Evolutionary conservation across 53 echinoderm and acorn worm genomes (phyloP), one percentile per base, ranked within the genome.

Genomic region (Actinopyga echinites): DNA sequence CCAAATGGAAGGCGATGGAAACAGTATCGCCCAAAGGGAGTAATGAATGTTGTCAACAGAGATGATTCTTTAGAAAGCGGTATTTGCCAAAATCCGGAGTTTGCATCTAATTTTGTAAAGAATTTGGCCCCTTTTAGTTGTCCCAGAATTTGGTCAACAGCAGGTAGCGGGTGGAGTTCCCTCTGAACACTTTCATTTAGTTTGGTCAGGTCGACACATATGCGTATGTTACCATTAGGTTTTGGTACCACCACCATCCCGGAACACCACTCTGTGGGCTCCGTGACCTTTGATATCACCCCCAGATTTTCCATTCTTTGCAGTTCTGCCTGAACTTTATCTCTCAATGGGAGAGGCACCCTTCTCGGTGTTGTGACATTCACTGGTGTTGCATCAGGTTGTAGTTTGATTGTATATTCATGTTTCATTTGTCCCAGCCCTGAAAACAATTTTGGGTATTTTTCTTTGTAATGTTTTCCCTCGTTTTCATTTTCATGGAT

Each of bases 1-100:
- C 92, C 92, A 35, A 91, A 91, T 21, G 92, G 91, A 1, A 88
- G 45, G 8, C 88, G 57, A 80, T 85, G 84, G 66, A 83, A 91
- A 5, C 28, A 30, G 19, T 68, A 91, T 21, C 84, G 35, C 10
- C 87, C 84, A 35, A 84, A 91, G 0, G 87, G 91, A 32, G 91
- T 91, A 3, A 91, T 87, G 79, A 91, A 91, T 29, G 80, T 91
- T 0, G 87, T 87, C 5, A 91, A 42, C 29, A 40, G 40, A 4
- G 13, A 8, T 43, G 85, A 88, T 10, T 84, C 58, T n/a, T 68
- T 69, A 8, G 74, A 55, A 13, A 93, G 53, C 17, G 73, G 86
- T 54, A 89, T 66, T 43, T 92, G 84, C 83, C 86, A 89, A 36
- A 89, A 92, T 30, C 87, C 86, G 25, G 40, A 33, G 32, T 86